These are phyloP conservation scores for Pagetopsis macropterus DNA, from an alignment of 2,797 vertebrate species.

Conservation along the genomic window DNA sequence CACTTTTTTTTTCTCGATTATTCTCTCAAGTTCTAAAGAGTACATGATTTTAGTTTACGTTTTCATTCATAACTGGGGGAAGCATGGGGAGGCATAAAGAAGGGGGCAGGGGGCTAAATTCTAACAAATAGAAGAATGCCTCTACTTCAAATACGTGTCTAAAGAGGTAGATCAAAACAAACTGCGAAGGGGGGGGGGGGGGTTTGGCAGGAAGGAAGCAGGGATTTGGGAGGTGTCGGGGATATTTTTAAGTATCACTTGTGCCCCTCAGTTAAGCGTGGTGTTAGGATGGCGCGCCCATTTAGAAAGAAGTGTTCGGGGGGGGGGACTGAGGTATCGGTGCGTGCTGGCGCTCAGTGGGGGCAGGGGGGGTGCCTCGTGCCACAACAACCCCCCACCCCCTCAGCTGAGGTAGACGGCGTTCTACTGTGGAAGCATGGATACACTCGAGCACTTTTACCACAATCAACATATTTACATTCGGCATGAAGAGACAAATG, in stretches of 20 bases:
- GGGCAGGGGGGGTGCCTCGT: slow-evolving; percentile 83
- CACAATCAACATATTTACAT: slow-evolving; percentile 96
- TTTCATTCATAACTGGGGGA: slow-evolving; percentile 61
- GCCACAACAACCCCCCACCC: slow-evolving; percentile 80
- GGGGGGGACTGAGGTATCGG: slow-evolving; percentile 85
- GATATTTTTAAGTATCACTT: slow-evolving; percentile 85
- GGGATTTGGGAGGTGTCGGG: slow-evolving; percentile 29
- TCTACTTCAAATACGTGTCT: slow-evolving; percentile 93
- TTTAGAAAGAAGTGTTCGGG: slow-evolving; percentile 88
- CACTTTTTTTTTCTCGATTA: slow-evolving; percentile 74
- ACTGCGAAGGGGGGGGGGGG: slow-evolving; percentile 72
- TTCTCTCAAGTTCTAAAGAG: slow-evolving; percentile 85
- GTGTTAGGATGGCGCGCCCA: slow-evolving; percentile 85
- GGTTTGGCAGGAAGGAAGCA: slow-evolving; percentile 38
- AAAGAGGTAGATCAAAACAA: slow-evolving; percentile 97
- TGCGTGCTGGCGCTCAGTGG: slow-evolving; percentile 85
- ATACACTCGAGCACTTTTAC: slow-evolving; percentile 88
- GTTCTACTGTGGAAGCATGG: slow-evolving; percentile 92
- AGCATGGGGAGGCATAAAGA: slow-evolving; percentile 53
- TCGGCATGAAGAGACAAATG: slow-evolving; percentile 83
- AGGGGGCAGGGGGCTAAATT: slow-evolving; percentile 82
- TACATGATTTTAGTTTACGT: slow-evolving; percentile 85
- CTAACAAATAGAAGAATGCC: slow-evolving; percentile 90
- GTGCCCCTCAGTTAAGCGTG: slow-evolving; percentile 86
- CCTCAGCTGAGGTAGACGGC: slow-evolving; percentile 94